Evolutionary conservation across 2,888 invertebrate genomes (phyloP), one percentile per base, ranked within the genome.

Genomic region (Hecatera dysodea): DNA sequence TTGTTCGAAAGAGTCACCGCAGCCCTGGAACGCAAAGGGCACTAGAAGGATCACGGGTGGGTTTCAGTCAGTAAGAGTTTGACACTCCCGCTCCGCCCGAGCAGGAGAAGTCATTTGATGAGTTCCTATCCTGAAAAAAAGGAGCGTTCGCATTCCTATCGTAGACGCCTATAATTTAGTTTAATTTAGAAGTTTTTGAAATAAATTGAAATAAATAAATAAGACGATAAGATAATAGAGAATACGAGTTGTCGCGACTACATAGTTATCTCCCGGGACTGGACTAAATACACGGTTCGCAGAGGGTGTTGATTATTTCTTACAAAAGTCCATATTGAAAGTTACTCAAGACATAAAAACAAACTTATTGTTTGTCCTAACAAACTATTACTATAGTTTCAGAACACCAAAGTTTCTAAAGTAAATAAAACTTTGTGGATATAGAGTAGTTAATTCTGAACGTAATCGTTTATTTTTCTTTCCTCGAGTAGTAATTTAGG

Each of bases 391-490:
- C 3, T 36, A 72, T 42, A 46, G n/a, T 74, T 56, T 24, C 48
- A 44, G 44, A 56, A 61, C 42, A 61, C 1, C 48, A 27, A 33
- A 57, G 50, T 68, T n/a, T 50, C 12, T 29, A 36, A 67, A 75
- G 60, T 29, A 75, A 56, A 73, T 74, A 60, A 27, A 67, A 67
- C 39, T 73, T 50, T 48, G 46, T 72, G 17, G 52, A 11, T 56
- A 50, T 44, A 44, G 27, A 50, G 29, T 48, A 36, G 48, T 61
- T 60, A 29, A 72, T 76, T 63, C 53, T 29, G 44, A n/a, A 29
- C 4, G 17, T 62, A 48, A 52, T 24, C 12, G 65, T 75, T 71
- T 71, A 77, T 71, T 75, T 71, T 77, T 71, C 57, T 69, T 42
- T 57, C 50, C 48, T 71, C 52, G 15, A 17, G 24, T 59, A 62